phyloP scores from a whole-genome alignment of 92 coral and sea anemone genomes.

The Epizoanthus scotinus region DNA sequence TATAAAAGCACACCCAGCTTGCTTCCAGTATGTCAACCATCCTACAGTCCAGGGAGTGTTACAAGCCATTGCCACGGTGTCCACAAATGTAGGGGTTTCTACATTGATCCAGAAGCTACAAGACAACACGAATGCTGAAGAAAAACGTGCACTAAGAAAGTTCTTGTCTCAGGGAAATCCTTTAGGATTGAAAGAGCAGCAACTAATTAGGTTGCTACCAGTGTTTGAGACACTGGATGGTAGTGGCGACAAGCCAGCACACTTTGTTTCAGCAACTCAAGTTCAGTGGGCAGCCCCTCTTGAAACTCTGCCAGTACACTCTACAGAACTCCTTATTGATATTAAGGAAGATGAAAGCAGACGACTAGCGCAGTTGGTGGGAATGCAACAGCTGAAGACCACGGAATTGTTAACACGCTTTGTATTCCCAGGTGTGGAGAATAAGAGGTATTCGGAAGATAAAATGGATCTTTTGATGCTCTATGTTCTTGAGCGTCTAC shows the following conservation, averaged over 20 bases:
- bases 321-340: conserved; percentile 38
- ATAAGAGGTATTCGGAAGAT: conserved; percentile 3
- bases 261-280: conserved; percentile 47
- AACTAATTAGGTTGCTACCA: conserved; percentile 45
- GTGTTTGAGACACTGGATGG: conserved; percentile 58
- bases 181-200: conserved; percentile 13
- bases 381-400: conserved; percentile 7
- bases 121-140: conserved; percentile 25
- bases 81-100: neutral
- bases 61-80: conserved; percentile 37
- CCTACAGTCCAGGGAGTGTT: conserved; percentile 60
- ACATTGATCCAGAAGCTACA: neutral
- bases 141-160: conserved; percentile 44
- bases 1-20: conserved; percentile 45
- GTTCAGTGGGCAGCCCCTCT: conserved; percentile 41
- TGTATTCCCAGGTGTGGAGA: conserved; percentile 42
- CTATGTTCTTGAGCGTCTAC: conserved; percentile 47
- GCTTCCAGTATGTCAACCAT: conserved; percentile 60
- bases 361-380: conserved; percentile 38
- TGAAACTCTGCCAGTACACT: conserved; percentile 45
- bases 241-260: conserved; percentile 17
- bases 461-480: conserved; percentile 52
- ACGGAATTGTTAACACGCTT: conserved; percentile 31
- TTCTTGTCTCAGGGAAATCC: conserved; percentile 46
- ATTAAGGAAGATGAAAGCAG: conserved; percentile 42